Evolutionary conservation across 1,140 invertebrate species (phyloP), one percentile per base, ranked within the genome.

Genomic region (Triops cancriformis): DNA sequence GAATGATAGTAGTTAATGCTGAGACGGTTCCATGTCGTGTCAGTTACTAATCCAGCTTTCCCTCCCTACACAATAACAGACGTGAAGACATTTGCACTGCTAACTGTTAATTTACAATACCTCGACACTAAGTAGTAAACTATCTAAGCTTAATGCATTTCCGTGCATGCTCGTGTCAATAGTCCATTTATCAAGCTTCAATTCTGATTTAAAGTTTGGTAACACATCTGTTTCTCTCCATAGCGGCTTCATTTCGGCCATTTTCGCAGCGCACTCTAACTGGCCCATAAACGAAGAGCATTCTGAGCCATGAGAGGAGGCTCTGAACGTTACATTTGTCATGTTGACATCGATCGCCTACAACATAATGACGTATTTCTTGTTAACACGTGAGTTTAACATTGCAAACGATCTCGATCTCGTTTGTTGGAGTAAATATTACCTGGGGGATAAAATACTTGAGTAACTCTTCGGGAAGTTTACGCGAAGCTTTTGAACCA

Each of bases 31-130:
- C 93, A 85, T 81, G 89, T 89, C 1, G 91, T 86, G 80, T 89
- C 89, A 23, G 92, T 12, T 90, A 91, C 80, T 92, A 90, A 26
- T 91, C 91, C 81, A 90, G 88, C 14, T 94, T 84, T 5, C 90
- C 90, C 0, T 91, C 91, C 84, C 94, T 92, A 37, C 7, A 92
- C 83, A 7, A 89, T 87, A n/a, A 93, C 85, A 77, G n/a, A n/a
- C n/a, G 90, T 23, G 6, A 64, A 18, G 23, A n/a, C 51, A 23
- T 5, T 23, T 64, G 31, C 18, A 64, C 10, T 64, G 6, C 5
- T 14, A 23, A 4, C 18, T 64, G 6, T 64, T 64, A 45, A 64
- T 64, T 23, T 64, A 14, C 14, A n/a, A 45, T 64, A 64, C 51
- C 51, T 64, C 51, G 51, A 64, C 51, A 64, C 89, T 81, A 92